Conservation (phyloP, 1,140 invertebrate genomes). For the Drosophila insularis region DNA sequence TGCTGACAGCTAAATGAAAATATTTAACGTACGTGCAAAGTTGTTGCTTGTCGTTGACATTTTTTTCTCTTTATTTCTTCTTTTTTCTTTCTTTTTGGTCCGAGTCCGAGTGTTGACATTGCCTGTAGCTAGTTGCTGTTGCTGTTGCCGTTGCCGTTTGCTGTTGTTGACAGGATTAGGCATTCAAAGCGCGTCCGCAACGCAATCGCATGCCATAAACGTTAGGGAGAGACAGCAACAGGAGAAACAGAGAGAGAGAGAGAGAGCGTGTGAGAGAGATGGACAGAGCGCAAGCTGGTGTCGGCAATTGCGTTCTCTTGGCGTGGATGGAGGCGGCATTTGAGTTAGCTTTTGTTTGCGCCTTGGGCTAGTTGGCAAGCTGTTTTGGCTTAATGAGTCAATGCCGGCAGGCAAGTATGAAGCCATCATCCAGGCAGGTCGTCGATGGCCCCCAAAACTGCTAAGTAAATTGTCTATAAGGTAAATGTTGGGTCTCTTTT, state of each 20-base stretch:
- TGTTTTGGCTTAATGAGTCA: slow-evolving; percentile 23
- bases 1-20: slow-evolving; percentile 76
- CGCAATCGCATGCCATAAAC: slow-evolving; percentile 31
- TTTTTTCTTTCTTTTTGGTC: background rate
- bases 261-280: background rate
- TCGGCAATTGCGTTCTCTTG: slow-evolving; percentile 54
- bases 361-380: slow-evolving; percentile 20
- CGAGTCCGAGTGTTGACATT: slow-evolving; percentile 45
- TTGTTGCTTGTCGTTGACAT: slow-evolving; percentile 51
- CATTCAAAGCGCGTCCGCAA: slow-evolving; percentile 52
- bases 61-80: slow-evolving; percentile 3
- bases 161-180: slow-evolving; percentile 56
- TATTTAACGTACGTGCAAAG: slow-evolving; percentile 71
- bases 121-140: slow-evolving; percentile 44
- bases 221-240: slow-evolving; percentile 8
- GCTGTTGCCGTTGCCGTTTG: slow-evolving; percentile 49
- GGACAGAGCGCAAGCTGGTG: background rate
- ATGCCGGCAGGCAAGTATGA: background rate
- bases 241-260: background rate
- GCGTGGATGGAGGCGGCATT: background rate
- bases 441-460: background rate
- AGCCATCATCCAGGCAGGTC: background rate
- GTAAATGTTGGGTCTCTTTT: background rate
- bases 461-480: background rate
- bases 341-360: slow-evolving; percentile 1